These are phyloP conservation scores for Dromas ardeola DNA, from an alignment of 2,113 vertebrate genomes.

Conservation along the genomic window DNA sequence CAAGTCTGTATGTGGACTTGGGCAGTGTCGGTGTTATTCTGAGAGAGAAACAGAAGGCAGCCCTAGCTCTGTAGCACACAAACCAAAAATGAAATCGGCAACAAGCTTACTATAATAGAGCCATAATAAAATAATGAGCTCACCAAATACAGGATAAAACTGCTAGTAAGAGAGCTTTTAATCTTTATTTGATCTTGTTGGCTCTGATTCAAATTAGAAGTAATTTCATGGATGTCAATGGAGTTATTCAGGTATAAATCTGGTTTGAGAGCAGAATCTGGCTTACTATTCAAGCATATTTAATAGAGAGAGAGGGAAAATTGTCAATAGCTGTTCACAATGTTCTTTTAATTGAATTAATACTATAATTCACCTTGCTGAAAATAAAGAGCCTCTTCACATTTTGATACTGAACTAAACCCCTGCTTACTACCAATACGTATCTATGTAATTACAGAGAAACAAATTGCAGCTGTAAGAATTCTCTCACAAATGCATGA, in stretches of 20 bases:
- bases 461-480: not conserved
- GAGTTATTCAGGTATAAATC: constrained; percentile 38
- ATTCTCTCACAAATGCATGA: not conserved
- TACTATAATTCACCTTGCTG: not conserved
- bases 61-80: not conserved
- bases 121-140: not conserved
- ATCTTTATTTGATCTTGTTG: constrained; percentile 18
- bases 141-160: not conserved
- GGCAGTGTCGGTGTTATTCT: not conserved
- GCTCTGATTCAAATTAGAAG: not conserved
- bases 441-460: not conserved
- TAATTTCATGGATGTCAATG: constrained; percentile 18
- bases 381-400: not conserved
- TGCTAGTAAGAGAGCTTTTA: constrained; percentile 2
- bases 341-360: constrained; percentile 29
- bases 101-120: not conserved
- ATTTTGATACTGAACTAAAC: not conserved
- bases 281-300: constrained; percentile 9
- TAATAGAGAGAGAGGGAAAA: not conserved
- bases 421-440: not conserved
- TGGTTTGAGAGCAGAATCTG: constrained; percentile 8
- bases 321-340: constrained; percentile 1
- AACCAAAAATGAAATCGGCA: not conserved
- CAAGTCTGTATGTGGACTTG: not conserved
- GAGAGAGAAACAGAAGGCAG: not conserved